These are phyloP conservation scores for Sminthurides bifidus DNA, from an alignment of 1,140 invertebrate genomes.

Conservation along the genomic window DNA sequence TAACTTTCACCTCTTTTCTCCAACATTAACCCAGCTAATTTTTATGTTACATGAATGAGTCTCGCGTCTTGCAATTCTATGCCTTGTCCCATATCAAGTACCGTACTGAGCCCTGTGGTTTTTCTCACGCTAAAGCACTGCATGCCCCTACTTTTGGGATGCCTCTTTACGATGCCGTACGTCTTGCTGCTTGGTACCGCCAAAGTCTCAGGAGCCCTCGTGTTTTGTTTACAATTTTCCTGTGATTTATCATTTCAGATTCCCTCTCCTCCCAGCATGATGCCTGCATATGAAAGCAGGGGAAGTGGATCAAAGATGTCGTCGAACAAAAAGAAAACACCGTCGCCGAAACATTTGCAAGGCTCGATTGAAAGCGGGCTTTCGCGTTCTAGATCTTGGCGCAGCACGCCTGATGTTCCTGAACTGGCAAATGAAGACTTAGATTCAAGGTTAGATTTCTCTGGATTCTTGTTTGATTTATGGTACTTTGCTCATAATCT, in stretches of 20 bases:
- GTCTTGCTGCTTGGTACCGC: too few species aligned
- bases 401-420: constrained; percentile 23
- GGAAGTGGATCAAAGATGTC: neutral
- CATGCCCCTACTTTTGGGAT: too few species aligned
- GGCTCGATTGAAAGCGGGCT: neutral
- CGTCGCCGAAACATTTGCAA: neutral
- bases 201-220: too few species aligned
- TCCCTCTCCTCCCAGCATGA: constrained; percentile 2
- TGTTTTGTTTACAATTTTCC: too few species aligned
- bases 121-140: too few species aligned
- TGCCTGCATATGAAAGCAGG: neutral
- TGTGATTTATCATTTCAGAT: neutral
- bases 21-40: too few species aligned
- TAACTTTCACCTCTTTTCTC: too few species aligned
- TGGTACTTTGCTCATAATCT: neutral
- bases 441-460: neutral
- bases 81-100: too few species aligned
- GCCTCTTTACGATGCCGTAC: too few species aligned
- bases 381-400: constrained; percentile 3
- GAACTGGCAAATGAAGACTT: constrained; percentile 5
- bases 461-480: neutral
- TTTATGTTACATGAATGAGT: too few species aligned
- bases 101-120: too few species aligned
- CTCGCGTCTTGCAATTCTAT: too few species aligned
- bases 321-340: neutral